phyloP scores from a whole-genome alignment of 1,140 invertebrate species.

The Papilio polyxenes region DNA sequence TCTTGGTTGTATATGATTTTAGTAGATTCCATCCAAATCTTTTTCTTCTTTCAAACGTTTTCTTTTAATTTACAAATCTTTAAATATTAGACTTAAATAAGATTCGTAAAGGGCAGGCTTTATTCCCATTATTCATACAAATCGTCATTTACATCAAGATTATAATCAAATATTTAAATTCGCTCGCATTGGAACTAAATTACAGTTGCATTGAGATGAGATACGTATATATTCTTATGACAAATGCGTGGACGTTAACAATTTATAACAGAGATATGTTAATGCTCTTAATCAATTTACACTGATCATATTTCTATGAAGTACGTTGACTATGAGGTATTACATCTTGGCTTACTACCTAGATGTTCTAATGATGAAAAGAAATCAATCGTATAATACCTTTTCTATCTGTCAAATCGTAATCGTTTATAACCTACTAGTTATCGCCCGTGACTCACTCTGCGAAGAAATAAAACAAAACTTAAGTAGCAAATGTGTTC shows the following conservation, averaged over 20 bases:
- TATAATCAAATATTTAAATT: slow-evolving; percentile 75
- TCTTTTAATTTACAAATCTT: neutral
- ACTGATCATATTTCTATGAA: slow-evolving; percentile 39
- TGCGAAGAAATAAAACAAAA: no score
- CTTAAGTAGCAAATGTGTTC: no score
- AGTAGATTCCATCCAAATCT: no score
- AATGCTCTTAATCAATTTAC: slow-evolving; percentile 57
- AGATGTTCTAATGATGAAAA: slow-evolving; percentile 42
- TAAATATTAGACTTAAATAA: neutral
- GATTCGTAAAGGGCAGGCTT: slow-evolving; percentile 7
- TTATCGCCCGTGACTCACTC: no score
- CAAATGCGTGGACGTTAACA: slow-evolving; percentile 53
- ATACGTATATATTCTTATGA: slow-evolving; percentile 53
- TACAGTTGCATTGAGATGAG: slow-evolving; percentile 43
- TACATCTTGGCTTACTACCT: slow-evolving; percentile 40
- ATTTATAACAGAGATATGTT: slow-evolving; percentile 57
- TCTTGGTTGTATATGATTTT: no score
- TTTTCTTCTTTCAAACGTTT: no score
- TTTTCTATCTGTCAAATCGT: slow-evolving; percentile 41
- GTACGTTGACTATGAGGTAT: no score
- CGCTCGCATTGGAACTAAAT: slow-evolving; percentile 46
- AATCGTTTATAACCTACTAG: neutral
- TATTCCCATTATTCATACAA: slow-evolving; percentile 43
- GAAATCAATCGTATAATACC: slow-evolving; percentile 41
- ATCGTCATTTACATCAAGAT: slow-evolving; percentile 57